Evolutionary conservation across 2,113 vertebrate species (phyloP).

Genomic region (Sapajus apella): DNA sequence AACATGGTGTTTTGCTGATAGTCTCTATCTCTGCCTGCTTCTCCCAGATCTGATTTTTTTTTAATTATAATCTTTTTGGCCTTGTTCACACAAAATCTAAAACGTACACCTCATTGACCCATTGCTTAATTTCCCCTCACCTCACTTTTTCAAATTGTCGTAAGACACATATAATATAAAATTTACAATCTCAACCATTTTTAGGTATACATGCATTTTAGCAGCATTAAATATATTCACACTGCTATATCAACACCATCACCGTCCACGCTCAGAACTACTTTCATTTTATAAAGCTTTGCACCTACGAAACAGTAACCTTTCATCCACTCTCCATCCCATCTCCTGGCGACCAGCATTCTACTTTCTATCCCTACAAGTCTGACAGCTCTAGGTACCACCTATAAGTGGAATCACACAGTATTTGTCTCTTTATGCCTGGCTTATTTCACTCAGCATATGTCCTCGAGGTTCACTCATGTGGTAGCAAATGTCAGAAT

Average conservation of each 20-base stretch:
- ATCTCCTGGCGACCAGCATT: background rate
- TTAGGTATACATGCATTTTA: background rate
- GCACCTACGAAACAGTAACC: background rate
- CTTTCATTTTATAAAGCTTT: background rate
- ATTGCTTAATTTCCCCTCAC: background rate
- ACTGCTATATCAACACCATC: background rate
- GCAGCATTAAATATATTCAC: background rate
- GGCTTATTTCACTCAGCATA: background rate
- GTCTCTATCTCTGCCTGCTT: background rate
- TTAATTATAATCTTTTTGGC: background rate
- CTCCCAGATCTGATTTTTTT: background rate
- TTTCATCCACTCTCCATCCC: background rate
- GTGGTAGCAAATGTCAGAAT: fast-evolving
- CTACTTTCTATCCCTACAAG: background rate
- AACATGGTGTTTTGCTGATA: background rate
- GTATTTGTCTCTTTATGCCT: too few relatives aligned
- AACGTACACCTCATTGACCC: background rate
- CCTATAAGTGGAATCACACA: background rate
- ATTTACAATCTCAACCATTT: background rate
- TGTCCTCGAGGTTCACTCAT: too few relatives aligned
- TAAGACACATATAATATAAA: background rate
- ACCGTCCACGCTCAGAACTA: background rate
- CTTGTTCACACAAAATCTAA: background rate
- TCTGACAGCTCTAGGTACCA: background rate
- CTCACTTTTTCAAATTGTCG: background rate